These are phyloP conservation scores for Hemicentrotus pulcherrimus DNA, from an alignment of 35 echinoderm and acorn worm species.

Conservation along the genomic window DNA sequence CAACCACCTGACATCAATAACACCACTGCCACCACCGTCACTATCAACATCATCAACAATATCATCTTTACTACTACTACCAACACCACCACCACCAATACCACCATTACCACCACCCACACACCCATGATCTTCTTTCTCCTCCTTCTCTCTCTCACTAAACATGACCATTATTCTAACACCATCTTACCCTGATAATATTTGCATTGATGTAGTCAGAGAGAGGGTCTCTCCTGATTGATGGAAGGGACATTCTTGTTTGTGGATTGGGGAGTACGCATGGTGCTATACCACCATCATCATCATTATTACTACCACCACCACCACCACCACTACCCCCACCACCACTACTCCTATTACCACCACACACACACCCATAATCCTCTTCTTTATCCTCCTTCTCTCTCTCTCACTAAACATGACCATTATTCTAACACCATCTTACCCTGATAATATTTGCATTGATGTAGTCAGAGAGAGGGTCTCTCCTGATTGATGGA, in stretches of 20 bases:
- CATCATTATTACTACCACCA: no score
- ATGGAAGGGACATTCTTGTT: constrained; percentile 79
- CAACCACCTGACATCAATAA: neutral
- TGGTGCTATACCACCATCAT: constrained; percentile 74
- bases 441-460: constrained; percentile 98
- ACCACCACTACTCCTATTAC: no score
- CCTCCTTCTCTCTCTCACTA: no score
- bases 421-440: neutral
- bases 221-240: constrained; percentile 76
- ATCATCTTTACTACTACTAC: no score
- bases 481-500: constrained; percentile 78
- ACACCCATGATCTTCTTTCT: no score
- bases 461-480: constrained; percentile 97
- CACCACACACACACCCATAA: no score
- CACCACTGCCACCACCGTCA: neutral
- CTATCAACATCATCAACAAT: neutral
- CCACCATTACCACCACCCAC: no score
- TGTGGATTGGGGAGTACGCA: constrained; percentile 94
- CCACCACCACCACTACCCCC: no score
- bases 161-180: no score
- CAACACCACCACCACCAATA: no score
- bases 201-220: constrained; percentile 99
- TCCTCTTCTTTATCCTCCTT: no score
- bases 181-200: constrained; percentile 86
- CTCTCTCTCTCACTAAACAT: no score